Base-by-base conservation (phyloP, 2,113 vertebrate genomes). In the Mobula birostris region DNA sequence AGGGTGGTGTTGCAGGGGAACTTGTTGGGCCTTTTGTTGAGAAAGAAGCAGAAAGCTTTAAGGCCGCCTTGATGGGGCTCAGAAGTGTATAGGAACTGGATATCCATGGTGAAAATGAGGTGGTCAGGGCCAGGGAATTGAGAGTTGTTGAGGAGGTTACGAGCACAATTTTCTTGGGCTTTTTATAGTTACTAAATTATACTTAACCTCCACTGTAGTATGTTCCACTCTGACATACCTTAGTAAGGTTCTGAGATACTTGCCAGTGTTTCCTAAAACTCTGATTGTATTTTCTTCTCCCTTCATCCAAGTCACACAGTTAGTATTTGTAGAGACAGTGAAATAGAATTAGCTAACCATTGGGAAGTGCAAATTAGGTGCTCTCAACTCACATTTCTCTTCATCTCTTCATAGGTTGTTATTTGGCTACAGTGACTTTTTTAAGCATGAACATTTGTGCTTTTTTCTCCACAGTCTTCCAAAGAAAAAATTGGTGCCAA, bases 401-500 rank as follows among this genome's bases (percentile, higher is more conserved):
- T 27, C 19, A 29, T 92, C 32, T 56, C 2, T 93, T 40, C 70
- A 12, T 24, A 36, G 36, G 14, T 27, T 93, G 32, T 74, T 40
- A 74, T 76, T 93, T 66, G n/a, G 85, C 12, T n/a, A 88, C 27
- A 85, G 61, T 68, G 7, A 48, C 48, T 48, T 66, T n/a, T 66
- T 90, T 56, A 72, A 93, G 36, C 91, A 56, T 93, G 70, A 93
- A 93, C 68, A 29, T 74, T 93, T 93, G 36, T 93, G 70, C 91
- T 72, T 93, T 74, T 93, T 74, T 93, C 36, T 93, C 70, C 91
- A 93, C 91, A 93, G 91, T 93, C 91, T 76, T 93, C 91, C 36
- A 93, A 72, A 93, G 70, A 93, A 76, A 72, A 27, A 27, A 40
- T 93, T 74, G 91, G 70, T 93, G 91, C 72, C 68, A 93, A 93